Conservation (phyloP, 2,888 invertebrate species). For the Xanthia icteritia region DNA sequence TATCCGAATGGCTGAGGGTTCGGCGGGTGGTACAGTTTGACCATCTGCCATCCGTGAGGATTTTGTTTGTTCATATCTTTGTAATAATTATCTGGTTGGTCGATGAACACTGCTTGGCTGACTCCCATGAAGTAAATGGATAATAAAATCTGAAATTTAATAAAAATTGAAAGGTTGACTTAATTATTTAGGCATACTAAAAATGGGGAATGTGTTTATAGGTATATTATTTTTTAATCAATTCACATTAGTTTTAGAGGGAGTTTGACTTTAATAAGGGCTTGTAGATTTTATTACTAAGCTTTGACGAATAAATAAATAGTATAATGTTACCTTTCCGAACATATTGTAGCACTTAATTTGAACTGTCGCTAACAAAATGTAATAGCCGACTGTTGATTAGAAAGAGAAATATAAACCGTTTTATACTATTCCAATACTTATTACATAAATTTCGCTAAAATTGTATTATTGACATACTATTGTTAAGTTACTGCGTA, state of each 20-base stretch:
- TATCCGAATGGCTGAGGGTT: constrained; percentile 72
- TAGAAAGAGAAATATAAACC: constrained; percentile 77
- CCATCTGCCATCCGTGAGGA: constrained; percentile 79
- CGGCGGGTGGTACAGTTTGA: constrained; percentile 81
- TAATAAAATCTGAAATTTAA: constrained; percentile 78
- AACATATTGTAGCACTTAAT: constrained; percentile 78
- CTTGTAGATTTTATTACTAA: background rate
- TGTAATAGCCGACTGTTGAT: constrained; percentile 85
- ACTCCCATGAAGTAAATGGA: constrained; percentile 76
- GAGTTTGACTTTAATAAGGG: background rate
- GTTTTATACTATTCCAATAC: constrained; percentile 87
- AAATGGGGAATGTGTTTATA: background rate
- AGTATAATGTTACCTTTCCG: constrained; percentile 75
- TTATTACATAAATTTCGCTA: constrained; percentile 85
- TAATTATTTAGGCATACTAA: background rate
- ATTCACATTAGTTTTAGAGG: background rate
- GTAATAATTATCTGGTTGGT: constrained; percentile 69
- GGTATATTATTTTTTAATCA: background rate
- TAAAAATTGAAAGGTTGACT: background rate
- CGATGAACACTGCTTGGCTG: constrained; percentile 78
- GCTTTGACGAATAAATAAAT: background rate
- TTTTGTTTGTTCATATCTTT: constrained; percentile 56
- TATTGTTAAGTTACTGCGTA: constrained; percentile 70
- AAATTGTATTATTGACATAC: constrained; percentile 77
- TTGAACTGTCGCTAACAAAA: constrained; percentile 83